Evolutionary conservation across 2,888 invertebrate genomes (phyloP).

Genomic region (Coenonympha glycerion): DNA sequence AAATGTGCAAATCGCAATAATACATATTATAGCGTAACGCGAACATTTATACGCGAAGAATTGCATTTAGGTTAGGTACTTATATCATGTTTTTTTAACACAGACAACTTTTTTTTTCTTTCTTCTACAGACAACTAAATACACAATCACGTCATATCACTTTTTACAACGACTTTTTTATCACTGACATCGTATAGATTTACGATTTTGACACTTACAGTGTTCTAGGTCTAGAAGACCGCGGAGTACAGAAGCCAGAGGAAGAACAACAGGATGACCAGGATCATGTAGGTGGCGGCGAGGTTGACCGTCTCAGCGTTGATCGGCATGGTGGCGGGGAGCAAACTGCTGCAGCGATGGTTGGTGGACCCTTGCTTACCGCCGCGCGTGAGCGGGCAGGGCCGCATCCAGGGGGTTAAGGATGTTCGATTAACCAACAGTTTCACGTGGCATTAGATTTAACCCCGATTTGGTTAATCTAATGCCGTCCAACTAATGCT

Average conservation of each 20-base stretch:
- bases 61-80: too few species aligned
- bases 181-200: too few species aligned
- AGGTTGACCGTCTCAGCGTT: conserved; percentile 80
- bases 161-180: too few species aligned
- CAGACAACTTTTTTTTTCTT: background rate
- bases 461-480: too few species aligned
- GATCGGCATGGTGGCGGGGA: conserved; percentile 62
- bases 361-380: conserved; percentile 40
- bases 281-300: conserved; percentile 82
- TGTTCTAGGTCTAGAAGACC: conserved; percentile 50
- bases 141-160: background rate
- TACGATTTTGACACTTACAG: conserved; percentile 23
- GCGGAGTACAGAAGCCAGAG: conserved; percentile 81
- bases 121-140: background rate
- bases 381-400: conserved; percentile 50
- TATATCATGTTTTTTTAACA: too few species aligned
- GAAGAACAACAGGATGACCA: conserved; percentile 79
- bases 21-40: too few species aligned
- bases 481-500: too few species aligned
- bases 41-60: too few species aligned
- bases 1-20: too few species aligned
- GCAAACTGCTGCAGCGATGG: conserved; percentile 47
- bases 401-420: conserved; percentile 44
- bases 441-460: too few species aligned
- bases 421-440: conserved; percentile 28